Evolutionary conservation across 2,888 invertebrate species (phyloP), one percentile per base, ranked within the genome.

Genomic region (Parnassius orleans): DNA sequence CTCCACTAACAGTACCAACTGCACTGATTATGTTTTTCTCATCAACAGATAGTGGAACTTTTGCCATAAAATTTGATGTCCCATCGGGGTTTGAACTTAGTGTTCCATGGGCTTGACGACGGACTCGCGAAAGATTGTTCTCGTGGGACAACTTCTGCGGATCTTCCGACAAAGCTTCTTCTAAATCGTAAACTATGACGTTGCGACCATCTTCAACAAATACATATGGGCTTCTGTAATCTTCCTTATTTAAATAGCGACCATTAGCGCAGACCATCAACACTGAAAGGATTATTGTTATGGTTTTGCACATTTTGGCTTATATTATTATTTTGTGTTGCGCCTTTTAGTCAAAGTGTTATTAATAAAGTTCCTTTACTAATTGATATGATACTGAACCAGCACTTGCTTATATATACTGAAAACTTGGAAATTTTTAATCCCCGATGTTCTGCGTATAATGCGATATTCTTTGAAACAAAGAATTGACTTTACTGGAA

Each of bases 31-130:
- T 42, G 41, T 75, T 75, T 9, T 68, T 63, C 42, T 67, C 68
- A 54, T 69, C 64, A 9, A 70, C 69, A 56, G 68, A 66, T 10
- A 75, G 15, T 9, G 74, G 75, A 1, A 72, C 9, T 53, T 72
- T 74, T 0, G 54, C 70, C 58, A 68, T 68, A 3, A 74, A 10
- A 58, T 75, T 75, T 0, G 65, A 44, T 33, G 60, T 64, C 9
- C 75, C 73, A 67, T 74, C 73, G 9, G 74, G 72, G 57, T 75
- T 75, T 1, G 70, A 67, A 47, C 66, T 73, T 5, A 70, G 5
- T 5, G 58, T 63, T 2, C 72, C 74, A 11, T 66, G 72, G 0
- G 57, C 63, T 56, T 75, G 73, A 46, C 75, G 70, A 33, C 70
- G 68, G 10, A 66, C 50, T 44, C 62, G 53, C 10, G 11, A 7